These are phyloP conservation scores for Formica selysi DNA, from an alignment of 1,140 invertebrate genomes.

Conservation along the genomic window DNA sequence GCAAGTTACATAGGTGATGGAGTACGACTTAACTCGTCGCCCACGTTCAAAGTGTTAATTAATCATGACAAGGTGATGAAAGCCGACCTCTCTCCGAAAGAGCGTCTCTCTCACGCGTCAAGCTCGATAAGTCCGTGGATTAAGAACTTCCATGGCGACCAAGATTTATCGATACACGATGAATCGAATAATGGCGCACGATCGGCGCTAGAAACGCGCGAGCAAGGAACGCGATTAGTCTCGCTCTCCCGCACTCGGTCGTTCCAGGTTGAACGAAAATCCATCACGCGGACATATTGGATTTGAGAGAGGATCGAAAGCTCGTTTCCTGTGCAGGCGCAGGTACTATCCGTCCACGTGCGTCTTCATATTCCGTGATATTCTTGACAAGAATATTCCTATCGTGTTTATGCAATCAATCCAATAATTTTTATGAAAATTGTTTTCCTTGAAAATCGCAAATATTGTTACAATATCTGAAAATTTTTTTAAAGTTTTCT, in stretches of 20 bases:
- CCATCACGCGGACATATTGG: slow-evolving; percentile 65
- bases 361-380: neutral
- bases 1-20: slow-evolving; percentile 3
- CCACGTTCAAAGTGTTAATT: slow-evolving; percentile 33
- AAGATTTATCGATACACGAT: slow-evolving; percentile 68
- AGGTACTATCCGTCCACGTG: slow-evolving; percentile 22
- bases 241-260: slow-evolving; percentile 41
- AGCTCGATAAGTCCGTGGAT: slow-evolving; percentile 39
- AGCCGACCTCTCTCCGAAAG: neutral
- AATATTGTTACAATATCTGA: neutral
- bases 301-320: slow-evolving; percentile 57
- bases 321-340: slow-evolving; percentile 47
- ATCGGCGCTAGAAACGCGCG: slow-evolving; percentile 43
- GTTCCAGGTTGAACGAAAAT: slow-evolving; percentile 61
- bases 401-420: neutral
- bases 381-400: slow-evolving; percentile 15
- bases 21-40: slow-evolving; percentile 27
- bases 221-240: slow-evolving; percentile 54
- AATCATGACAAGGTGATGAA: slow-evolving; percentile 44
- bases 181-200: slow-evolving; percentile 49
- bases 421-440: slow-evolving; percentile 5
- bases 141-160: slow-evolving; percentile 39
- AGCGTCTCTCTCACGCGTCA: slow-evolving; percentile 28
- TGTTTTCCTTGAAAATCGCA: neutral
- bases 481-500: neutral